A percentile compares a stretch with the other conserved stretches of the same genome.
Evolutionary conservation across 92 coral and sea anemone genomes (phyloP).

Genomic region (Pocillopora meandrina): DNA sequence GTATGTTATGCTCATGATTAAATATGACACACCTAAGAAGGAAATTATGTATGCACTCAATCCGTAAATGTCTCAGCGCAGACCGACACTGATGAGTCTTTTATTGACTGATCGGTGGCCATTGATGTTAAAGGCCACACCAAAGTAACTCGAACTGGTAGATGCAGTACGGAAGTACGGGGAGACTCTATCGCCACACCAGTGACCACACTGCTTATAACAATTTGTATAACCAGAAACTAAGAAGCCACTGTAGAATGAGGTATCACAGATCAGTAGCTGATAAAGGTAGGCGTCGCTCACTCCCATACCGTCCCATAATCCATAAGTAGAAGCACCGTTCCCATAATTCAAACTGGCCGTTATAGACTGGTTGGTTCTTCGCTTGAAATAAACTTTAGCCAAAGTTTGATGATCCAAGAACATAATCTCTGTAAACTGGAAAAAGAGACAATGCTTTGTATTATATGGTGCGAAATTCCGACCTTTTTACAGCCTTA

Average conservation of each 20-base stretch:
- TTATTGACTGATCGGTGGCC: neutral
- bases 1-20: too few species aligned
- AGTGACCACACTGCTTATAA: neutral
- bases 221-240: neutral
- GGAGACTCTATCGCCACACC: neutral
- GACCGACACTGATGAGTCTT: neutral
- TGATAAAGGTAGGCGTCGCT: neutral
- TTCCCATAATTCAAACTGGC: neutral
- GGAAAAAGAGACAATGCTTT: neutral
- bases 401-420: neutral
- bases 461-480: too few species aligned
- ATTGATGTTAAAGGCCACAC: constrained; percentile 2
- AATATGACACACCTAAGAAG: too few species aligned
- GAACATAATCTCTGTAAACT: constrained; percentile 4
- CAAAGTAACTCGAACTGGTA: neutral
- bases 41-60: neutral
- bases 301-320: neutral
- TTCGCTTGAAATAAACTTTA: neutral
- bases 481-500: too few species aligned
- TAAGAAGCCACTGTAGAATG: neutral
- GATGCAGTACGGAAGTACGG: neutral
- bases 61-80: neutral
- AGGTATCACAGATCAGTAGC: neutral
- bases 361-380: neutral
- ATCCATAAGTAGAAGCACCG: neutral